Percentiles rank a stretch among this genome's conserved stretches.
Conservation (phyloP, 2,888 invertebrate species). For the Catonia carolina region DNA sequence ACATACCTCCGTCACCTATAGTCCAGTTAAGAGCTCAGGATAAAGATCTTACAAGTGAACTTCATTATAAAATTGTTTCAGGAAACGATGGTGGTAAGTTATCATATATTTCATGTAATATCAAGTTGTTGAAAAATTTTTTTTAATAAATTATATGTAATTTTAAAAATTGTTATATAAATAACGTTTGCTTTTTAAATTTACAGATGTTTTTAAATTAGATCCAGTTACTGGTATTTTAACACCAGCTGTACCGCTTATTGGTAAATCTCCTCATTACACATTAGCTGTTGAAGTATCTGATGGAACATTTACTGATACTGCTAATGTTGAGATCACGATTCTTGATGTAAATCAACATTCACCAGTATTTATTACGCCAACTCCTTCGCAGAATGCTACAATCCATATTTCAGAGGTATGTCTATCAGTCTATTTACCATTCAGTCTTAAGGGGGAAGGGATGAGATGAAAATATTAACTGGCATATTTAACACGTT, state of each 20-base stretch:
- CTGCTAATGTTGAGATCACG: conserved; percentile 65
- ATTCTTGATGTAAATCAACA: conserved; percentile 76
- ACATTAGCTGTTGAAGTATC: conserved; percentile 60
- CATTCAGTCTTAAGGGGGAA: conserved; percentile 14
- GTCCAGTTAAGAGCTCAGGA: conserved; percentile 75
- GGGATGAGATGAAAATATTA: no score
- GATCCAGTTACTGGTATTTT: conserved; percentile 73
- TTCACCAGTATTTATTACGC: conserved; percentile 72
- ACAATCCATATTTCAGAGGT: conserved; percentile 80
- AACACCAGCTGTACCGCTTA: conserved; percentile 65
- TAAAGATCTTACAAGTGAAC: conserved; percentile 66
- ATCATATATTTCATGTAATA: conserved; percentile 29
- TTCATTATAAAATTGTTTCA: conserved; percentile 63
- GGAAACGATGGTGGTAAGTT: conserved; percentile 58
- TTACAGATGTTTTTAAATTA: conserved; percentile 64
- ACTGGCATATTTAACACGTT: no score
- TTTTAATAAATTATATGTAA: neutral
- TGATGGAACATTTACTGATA: conserved; percentile 64
- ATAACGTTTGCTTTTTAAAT: conserved; percentile 21
- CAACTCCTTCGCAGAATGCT: conserved; percentile 63
- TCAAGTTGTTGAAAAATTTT: no score
- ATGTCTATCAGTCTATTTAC: neutral
- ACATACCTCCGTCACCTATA: conserved; percentile 72
- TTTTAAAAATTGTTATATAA: conserved; percentile 39
- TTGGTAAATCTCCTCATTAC: conserved; percentile 53